Evolutionary conservation across 2,888 invertebrate species (phyloP).

Genomic region (Orthosia gracilis): DNA sequence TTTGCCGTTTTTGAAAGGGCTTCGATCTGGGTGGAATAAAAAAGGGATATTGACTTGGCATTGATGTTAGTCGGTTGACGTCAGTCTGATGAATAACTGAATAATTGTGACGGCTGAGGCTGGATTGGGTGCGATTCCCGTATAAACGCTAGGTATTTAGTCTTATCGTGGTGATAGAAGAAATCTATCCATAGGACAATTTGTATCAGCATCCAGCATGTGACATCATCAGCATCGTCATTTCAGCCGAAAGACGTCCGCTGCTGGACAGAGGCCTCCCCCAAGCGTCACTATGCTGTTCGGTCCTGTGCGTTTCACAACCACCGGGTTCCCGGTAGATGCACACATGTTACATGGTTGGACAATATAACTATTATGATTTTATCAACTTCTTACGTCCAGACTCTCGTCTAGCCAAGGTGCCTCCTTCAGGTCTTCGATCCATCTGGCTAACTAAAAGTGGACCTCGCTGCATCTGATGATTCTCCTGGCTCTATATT

Average conservation of each 20-base stretch:
- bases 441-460: not conserved
- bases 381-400: not conserved
- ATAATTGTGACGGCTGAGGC: conserved; percentile 1
- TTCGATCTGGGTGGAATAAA: not conserved
- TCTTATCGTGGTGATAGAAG: not conserved
- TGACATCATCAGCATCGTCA: too few relatives aligned
- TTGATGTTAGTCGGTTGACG: not conserved
- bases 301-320: too few relatives aligned
- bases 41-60: not conserved
- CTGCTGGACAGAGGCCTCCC: too few relatives aligned
- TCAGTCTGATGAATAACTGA: conserved; percentile 5
- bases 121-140: conserved; percentile 2
- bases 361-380: not conserved
- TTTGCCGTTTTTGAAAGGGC: conserved; percentile 20
- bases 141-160: too few relatives aligned
- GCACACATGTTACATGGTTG: not conserved
- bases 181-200: not conserved
- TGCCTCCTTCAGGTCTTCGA: not conserved
- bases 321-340: too few relatives aligned
- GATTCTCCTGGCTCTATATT: too few relatives aligned
- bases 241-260: too few relatives aligned
- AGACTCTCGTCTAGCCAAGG: not conserved
- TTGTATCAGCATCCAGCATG: too few relatives aligned
- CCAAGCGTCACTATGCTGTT: too few relatives aligned
- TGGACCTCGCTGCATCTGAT: not conserved